phyloP scores from a whole-genome alignment of 2,888 invertebrate species.

The Trachelus tabidus region DNA sequence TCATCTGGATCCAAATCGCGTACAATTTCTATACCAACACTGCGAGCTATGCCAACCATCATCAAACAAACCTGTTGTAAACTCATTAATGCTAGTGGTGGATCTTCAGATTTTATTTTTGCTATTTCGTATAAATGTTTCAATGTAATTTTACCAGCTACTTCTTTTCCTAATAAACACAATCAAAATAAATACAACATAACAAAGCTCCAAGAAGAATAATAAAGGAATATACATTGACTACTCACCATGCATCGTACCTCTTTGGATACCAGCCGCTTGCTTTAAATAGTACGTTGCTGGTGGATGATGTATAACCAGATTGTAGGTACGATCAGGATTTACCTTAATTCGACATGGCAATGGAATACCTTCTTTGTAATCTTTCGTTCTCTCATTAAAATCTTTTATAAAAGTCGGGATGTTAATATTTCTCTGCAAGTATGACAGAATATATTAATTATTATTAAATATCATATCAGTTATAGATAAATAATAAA shows the following conservation, averaged over 20 bases:
- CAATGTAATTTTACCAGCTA: slow-evolving; percentile 88
- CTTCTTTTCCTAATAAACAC: slow-evolving; percentile 74
- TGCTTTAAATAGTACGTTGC: slow-evolving; percentile 89
- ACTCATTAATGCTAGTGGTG: slow-evolving; percentile 73
- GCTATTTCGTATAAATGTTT: slow-evolving; percentile 99
- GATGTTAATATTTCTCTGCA: slow-evolving; percentile 94
- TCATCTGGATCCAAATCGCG: slow-evolving; percentile 80
- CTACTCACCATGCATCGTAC: slow-evolving; percentile 71
- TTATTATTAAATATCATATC: not conserved
- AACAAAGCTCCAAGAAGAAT: not conserved
- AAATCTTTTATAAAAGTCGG: slow-evolving; percentile 98
- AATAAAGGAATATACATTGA: not conserved
- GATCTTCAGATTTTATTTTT: slow-evolving; percentile 91
- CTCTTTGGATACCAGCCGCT: slow-evolving; percentile 92
- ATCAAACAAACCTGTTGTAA: slow-evolving; percentile 82
- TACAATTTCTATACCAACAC: slow-evolving; percentile 89
- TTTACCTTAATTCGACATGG: slow-evolving; percentile 86
- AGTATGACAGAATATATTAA: slow-evolving; percentile 41
- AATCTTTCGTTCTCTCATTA: slow-evolving; percentile 89
- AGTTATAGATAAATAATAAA: slow-evolving; percentile 14
- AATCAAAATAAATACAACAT: not conserved
- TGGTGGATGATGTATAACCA: slow-evolving; percentile 90
- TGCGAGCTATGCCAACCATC: slow-evolving; percentile 81
- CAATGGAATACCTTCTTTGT: slow-evolving; percentile 90
- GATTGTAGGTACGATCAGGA: slow-evolving; percentile 85